Base-by-base conservation (phyloP, 2,888 invertebrate genomes). In the Drosophila lutescens region DNA sequence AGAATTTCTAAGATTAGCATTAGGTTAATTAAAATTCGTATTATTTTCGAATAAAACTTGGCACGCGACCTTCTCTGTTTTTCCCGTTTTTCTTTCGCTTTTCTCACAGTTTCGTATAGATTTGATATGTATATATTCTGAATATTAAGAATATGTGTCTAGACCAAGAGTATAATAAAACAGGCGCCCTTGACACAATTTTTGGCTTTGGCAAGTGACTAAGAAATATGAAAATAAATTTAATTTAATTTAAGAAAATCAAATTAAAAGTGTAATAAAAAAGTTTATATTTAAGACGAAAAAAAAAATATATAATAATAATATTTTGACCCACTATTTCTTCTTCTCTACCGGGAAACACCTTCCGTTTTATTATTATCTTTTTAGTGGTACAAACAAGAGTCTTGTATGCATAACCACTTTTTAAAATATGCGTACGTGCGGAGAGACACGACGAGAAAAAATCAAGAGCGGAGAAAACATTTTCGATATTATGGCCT, bases 31-130 rank as follows among this genome's bases (percentile, higher is more conserved):
- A 8, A 46, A 57, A 38, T 30, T 40, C 10, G 10, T 12, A 10
- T 40, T 53, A 54, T 57, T 43, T 58, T 50, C n/a, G 32, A 80
- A 78, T 60, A 76, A 62, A 78, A 78, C 78, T 83, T 83, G 81
- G 75, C 77, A 75, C 81, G 75, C 63, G 74, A 80, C 79, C 75
- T 71, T 79, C 62, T 50, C 30, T 36, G 20, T n/a, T 36, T 44
- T 54, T 15, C 38, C 30, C 40, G 36, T 8, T 68, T 38, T 57
- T 66, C 60, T 53, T 53, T 59, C 46, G 20, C 8, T 44, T 23
- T 26, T 56, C 59, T 8, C 8, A 13, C 13, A 9, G 26, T 34
- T 77, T 53, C 8, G 13, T 40, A 23, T 30, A 51, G 63, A 38
- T 34, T 15, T 34, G 30, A 67, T 61, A 54, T 67, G 32, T 10